phyloP scores from a whole-genome alignment of 2,888 invertebrate species.

The Exephanes ischioxanthus region DNA sequence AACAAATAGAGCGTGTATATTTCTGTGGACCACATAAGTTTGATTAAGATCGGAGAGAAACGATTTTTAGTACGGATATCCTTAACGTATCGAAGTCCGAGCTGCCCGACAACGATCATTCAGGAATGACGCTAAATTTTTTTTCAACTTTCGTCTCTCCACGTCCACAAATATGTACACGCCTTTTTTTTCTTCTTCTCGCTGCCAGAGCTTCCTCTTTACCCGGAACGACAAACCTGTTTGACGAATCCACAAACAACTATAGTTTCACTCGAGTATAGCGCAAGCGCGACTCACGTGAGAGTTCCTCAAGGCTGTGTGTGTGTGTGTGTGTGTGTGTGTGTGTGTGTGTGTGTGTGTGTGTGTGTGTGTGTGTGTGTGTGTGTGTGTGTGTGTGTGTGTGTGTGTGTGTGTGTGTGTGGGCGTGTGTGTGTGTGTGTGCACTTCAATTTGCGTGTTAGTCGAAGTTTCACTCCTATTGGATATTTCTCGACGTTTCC shows the following conservation, averaged over 20 bases:
- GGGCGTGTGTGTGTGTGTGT: not conserved
- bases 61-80: too few species aligned
- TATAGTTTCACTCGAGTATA: not conserved
- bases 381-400: not conserved
- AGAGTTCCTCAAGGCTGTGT: not conserved
- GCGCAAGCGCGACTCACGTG: not conserved
- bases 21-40: too few species aligned
- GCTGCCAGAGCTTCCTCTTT: slow-evolving; percentile 38
- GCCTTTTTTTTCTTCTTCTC: slow-evolving; percentile 1
- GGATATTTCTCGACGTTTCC: slow-evolving; percentile 3
- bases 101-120: not conserved
- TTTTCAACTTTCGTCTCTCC: slow-evolving; percentile 10
- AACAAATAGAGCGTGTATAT: too few species aligned
- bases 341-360: not conserved
- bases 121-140: not conserved
- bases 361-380: not conserved
- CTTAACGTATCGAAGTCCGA: too few species aligned
- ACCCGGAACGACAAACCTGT: slow-evolving; percentile 56
- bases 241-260: slow-evolving; percentile 32
- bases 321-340: not conserved
- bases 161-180: not conserved
- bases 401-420: not conserved
- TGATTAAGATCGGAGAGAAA: too few species aligned
- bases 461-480: not conserved
- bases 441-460: slow-evolving; percentile 28